phyloP scores from a whole-genome alignment of 2,797 vertebrate genomes.

The Saguinus oedipus region DNA sequence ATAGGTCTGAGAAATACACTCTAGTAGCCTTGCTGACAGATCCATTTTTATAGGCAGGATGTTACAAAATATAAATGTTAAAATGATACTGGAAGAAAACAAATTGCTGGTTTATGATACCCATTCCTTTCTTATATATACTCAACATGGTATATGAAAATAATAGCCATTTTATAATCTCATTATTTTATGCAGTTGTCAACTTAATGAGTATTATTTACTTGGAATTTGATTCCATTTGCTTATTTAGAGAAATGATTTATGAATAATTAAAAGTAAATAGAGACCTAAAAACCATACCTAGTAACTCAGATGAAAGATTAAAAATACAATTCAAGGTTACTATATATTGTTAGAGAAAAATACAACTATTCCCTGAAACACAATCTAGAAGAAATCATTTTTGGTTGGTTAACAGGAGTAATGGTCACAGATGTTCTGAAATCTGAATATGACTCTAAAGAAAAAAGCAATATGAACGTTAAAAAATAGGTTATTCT shows the following conservation, averaged over 20 bases:
- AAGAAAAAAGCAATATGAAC: not conserved
- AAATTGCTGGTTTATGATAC: constrained; percentile 8
- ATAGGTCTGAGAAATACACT: not conserved
- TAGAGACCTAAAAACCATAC: not conserved
- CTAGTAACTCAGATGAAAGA: not conserved
- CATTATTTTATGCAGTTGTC: not conserved
- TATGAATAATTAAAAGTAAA: not conserved
- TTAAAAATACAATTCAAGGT: not conserved
- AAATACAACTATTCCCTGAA: not conserved
- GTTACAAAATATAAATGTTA: not conserved
- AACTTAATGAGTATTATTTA: constrained; percentile 28
- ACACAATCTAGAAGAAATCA: not conserved
- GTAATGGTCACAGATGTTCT: not conserved
- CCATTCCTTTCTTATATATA: not conserved
- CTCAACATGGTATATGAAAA: not conserved
- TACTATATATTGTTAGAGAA: not conserved
- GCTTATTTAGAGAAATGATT: constrained; percentile 3
- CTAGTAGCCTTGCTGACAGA: not conserved
- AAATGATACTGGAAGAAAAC: not conserved
- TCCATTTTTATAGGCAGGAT: not conserved
- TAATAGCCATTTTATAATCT: not conserved
- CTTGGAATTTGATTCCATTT: not conserved
- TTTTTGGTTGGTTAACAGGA: not conserved
- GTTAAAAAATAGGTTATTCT: not conserved
- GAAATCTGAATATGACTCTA: not conserved